Evolutionary conservation across 2,113 vertebrate genomes (phyloP).

Genomic region (Malaclemys terrapin): DNA sequence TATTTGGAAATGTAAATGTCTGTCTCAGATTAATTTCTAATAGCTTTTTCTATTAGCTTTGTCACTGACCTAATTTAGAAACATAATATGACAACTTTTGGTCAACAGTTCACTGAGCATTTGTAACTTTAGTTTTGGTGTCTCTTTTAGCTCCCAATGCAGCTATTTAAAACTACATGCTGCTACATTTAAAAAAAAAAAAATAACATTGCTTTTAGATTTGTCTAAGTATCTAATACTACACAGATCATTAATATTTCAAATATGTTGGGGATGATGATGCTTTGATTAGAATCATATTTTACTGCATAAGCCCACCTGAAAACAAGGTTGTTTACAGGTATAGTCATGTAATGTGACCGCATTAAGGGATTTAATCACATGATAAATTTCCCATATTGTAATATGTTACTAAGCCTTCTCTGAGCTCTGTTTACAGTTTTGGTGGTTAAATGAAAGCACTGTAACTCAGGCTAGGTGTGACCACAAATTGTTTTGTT

Average conservation of each 20-base stretch:
- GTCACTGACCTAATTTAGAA: background rate
- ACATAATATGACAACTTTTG: background rate
- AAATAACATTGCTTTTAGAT: background rate
- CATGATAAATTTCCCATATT: conserved; percentile 29
- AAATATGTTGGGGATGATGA: background rate
- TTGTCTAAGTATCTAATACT: fast-evolving
- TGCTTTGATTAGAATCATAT: background rate
- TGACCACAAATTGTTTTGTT: conserved; percentile 2
- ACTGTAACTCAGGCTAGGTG: background rate
- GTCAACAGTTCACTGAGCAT: background rate
- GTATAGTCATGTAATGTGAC: background rate
- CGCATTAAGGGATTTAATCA: conserved; percentile 32
- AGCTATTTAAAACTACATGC: background rate
- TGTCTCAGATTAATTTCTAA: background rate
- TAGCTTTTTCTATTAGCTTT: background rate
- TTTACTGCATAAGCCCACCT: background rate
- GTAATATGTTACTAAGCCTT: background rate
- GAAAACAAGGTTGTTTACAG: conserved; percentile 12
- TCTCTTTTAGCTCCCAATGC: background rate
- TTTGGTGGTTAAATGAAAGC: background rate
- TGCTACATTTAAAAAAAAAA: background rate
- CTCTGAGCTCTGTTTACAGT: conserved; percentile 10
- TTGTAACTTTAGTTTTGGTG: background rate
- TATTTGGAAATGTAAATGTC: background rate
- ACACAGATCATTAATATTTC: background rate